Evolutionary conservation across 2,888 invertebrate species (phyloP).

Genomic region (Chrysopilus asiliformis): DNA sequence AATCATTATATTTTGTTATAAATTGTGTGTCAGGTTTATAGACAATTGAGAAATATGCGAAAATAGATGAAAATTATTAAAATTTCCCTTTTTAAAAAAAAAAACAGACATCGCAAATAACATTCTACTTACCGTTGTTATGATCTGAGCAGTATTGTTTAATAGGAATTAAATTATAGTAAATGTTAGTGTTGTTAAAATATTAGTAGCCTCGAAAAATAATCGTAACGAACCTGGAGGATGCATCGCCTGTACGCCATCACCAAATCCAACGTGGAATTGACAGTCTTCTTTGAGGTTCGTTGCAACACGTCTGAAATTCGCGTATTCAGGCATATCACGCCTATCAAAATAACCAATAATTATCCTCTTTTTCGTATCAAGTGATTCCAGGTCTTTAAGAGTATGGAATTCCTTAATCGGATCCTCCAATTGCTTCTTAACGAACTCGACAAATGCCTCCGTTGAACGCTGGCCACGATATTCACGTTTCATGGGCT

Average conservation of each 20-base stretch:
- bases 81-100: too few species aligned
- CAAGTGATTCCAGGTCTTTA: slow-evolving; percentile 58
- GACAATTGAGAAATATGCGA: too few species aligned
- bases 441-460: slow-evolving; percentile 78
- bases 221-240: slow-evolving; percentile 53
- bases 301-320: slow-evolving; percentile 67
- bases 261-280: slow-evolving; percentile 85
- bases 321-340: slow-evolving; percentile 67
- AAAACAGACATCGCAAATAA: too few species aligned
- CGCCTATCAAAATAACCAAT: slow-evolving; percentile 79
- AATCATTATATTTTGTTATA: too few species aligned
- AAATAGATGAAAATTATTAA: too few species aligned
- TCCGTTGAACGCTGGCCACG: slow-evolving; percentile 82
- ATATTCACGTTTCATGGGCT: slow-evolving; percentile 80
- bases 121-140: too few species aligned
- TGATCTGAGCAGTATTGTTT: too few species aligned
- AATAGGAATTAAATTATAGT: too few species aligned
- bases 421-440: slow-evolving; percentile 77
- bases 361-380: slow-evolving; percentile 70
- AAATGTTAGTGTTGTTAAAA: too few species aligned
- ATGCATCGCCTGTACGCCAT: slow-evolving; percentile 69
- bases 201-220: not conserved
- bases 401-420: slow-evolving; percentile 62
- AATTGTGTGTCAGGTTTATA: not conserved
- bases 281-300: slow-evolving; percentile 90